Conservation (phyloP, 1,140 invertebrate genomes). For the Diuraphis noxia region DNA sequence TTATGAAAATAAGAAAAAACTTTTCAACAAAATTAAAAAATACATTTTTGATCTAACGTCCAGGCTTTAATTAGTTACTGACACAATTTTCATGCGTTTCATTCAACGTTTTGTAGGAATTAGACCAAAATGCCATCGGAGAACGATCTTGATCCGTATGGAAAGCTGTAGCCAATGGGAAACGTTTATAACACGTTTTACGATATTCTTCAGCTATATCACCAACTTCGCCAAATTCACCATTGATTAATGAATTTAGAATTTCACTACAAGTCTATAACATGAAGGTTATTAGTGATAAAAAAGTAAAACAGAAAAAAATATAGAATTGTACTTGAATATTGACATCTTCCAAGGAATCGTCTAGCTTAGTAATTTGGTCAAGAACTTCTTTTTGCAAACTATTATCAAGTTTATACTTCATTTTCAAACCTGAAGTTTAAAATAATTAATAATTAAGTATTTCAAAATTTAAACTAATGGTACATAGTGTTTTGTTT, state of each 20-base stretch:
- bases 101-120: constrained; percentile 42
- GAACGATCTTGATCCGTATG: constrained; percentile 49
- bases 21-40: constrained; percentile 52
- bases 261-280: constrained; percentile 75
- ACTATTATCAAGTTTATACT: constrained; percentile 69
- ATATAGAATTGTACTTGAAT: constrained; percentile 62
- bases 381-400: constrained; percentile 67
- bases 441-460: neutral
- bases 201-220: constrained; percentile 71
- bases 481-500: neutral
- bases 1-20: constrained; percentile 45
- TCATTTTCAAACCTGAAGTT: constrained; percentile 67
- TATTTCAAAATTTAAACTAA: too few species aligned
- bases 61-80: constrained; percentile 14
- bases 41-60: constrained; percentile 52
- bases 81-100: constrained; percentile 49
- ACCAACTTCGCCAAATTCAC: constrained; percentile 77
- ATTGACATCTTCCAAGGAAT: constrained; percentile 65
- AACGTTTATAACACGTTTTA: constrained; percentile 71
- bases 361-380: constrained; percentile 67
- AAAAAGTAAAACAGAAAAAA: neutral
- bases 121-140: constrained; percentile 45
- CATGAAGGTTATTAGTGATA: neutral
- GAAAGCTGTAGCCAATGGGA: constrained; percentile 75
- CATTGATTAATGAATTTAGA: constrained; percentile 73